Conservation (phyloP, 1,140 invertebrate species). For the Adelges cooleyi region DNA sequence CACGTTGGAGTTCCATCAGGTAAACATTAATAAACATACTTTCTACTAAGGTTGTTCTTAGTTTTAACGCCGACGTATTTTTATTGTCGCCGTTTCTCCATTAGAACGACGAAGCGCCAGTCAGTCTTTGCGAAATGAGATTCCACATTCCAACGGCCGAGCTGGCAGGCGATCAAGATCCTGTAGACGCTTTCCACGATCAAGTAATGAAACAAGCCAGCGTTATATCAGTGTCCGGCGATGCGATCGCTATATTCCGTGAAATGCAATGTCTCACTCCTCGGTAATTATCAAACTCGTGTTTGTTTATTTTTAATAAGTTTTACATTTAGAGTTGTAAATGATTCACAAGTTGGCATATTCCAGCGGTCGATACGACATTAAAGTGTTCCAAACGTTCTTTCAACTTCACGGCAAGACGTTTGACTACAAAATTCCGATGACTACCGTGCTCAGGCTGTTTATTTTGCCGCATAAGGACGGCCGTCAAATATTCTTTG, state of each 20-base stretch:
- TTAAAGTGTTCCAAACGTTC: constrained; percentile 95
- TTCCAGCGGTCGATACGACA: constrained; percentile 94
- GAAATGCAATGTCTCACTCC: constrained; percentile 98
- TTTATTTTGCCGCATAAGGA: constrained; percentile 97
- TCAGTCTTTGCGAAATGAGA: constrained; percentile 92
- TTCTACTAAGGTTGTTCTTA: too few species aligned
- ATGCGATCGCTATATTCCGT: constrained; percentile 92
- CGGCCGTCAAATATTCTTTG: constrained; percentile 95
- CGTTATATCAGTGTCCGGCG: constrained; percentile 93
- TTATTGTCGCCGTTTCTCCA: too few species aligned
- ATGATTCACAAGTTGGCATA: constrained; percentile 34
- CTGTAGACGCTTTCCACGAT: constrained; percentile 89
- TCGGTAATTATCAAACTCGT: constrained; percentile 47
- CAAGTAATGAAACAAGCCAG: constrained; percentile 95
- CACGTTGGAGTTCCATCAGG: constrained; percentile 93
- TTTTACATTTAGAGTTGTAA: constrained; percentile 21
- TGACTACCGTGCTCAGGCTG: constrained; percentile 85
- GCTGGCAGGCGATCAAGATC: constrained; percentile 70
- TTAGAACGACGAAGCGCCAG: constrained; percentile 95
- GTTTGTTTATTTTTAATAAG: constrained; percentile 20
- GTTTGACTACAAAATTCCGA: constrained; percentile 99
- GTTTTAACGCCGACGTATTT: too few species aligned
- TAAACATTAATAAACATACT: constrained; percentile 39
- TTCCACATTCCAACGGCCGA: constrained; percentile 91
- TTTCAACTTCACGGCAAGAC: constrained; percentile 99